These are phyloP conservation scores for Ellobium chinense DNA, from an alignment of 2,888 invertebrate genomes.

Conservation along the genomic window DNA sequence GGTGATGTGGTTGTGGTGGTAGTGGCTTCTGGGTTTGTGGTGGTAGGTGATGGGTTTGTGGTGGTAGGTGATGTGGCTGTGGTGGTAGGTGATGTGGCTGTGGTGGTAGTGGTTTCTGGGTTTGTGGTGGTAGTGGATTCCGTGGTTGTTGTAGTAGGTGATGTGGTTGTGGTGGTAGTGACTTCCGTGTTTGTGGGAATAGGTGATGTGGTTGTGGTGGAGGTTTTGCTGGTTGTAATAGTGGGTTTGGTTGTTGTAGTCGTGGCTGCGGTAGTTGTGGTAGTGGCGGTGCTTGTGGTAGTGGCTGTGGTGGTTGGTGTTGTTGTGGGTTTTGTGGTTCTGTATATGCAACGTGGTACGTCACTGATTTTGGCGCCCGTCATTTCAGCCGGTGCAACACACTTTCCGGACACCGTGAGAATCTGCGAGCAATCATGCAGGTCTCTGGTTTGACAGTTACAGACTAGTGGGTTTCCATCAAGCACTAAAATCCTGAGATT, in stretches of 20 bases:
- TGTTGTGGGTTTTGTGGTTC: neutral
- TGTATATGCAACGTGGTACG: neutral
- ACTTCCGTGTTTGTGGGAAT: neutral
- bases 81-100: neutral
- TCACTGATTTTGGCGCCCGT: slow-evolving; percentile 1
- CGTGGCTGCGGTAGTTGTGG: neutral
- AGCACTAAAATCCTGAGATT: slow-evolving; percentile 34
- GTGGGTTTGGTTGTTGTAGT: neutral
- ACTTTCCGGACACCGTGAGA: neutral
- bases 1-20: neutral
- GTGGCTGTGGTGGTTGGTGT: neutral
- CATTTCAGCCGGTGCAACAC: neutral
- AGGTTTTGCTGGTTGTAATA: neutral
- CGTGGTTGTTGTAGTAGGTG: neutral
- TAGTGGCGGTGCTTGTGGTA: neutral
- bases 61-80: neutral
- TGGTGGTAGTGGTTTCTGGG: neutral
- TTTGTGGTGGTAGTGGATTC: neutral
- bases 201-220: neutral
- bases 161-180: neutral
- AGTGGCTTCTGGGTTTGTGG: neutral
- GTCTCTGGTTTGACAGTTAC: slow-evolving; percentile 42
- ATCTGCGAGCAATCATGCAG: slow-evolving; percentile 19
- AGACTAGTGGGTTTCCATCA: slow-evolving; percentile 44
- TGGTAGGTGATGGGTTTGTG: neutral